Evolutionary conservation across 2,888 invertebrate species (phyloP).

Genomic region (Leptinotarsa juncta): DNA sequence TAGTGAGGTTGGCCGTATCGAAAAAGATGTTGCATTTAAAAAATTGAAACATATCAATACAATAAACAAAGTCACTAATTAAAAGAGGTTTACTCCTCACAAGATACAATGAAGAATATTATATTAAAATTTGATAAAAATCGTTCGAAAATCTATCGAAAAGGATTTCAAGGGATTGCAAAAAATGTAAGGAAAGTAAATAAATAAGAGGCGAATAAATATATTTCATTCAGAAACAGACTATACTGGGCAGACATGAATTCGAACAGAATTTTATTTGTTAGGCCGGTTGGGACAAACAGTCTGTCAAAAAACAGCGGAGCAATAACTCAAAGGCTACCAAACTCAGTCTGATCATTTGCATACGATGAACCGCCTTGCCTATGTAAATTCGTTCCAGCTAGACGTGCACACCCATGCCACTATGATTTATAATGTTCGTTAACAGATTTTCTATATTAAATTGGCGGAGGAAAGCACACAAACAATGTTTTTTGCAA

Average conservation of each 20-base stretch:
- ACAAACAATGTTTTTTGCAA: conserved; percentile 19
- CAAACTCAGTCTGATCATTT: conserved; percentile 44
- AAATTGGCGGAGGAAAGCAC: conserved; percentile 25
- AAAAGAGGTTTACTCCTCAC: no score
- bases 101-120: no score
- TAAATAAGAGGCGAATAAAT: no score
- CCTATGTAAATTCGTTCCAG: conserved; percentile 45
- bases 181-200: no score
- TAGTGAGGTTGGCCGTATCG: no score
- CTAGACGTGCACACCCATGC: conserved; percentile 47
- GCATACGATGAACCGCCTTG: conserved; percentile 48
- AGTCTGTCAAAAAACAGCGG: conserved; percentile 16
- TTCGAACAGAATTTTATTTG: neutral
- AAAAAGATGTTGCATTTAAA: no score
- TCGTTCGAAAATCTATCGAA: no score
- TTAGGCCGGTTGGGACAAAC: neutral
- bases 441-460: conserved; percentile 48
- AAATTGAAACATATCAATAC: no score
- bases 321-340: conserved; percentile 30
- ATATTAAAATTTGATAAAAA: no score
- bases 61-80: no score
- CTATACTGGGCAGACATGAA: neutral
- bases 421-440: conserved; percentile 52
- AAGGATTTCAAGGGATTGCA: no score
- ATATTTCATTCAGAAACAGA: neutral